Evolutionary conservation across 2,113 vertebrate genomes (phyloP).

Genomic region (Oryzias curvinotus): DNA sequence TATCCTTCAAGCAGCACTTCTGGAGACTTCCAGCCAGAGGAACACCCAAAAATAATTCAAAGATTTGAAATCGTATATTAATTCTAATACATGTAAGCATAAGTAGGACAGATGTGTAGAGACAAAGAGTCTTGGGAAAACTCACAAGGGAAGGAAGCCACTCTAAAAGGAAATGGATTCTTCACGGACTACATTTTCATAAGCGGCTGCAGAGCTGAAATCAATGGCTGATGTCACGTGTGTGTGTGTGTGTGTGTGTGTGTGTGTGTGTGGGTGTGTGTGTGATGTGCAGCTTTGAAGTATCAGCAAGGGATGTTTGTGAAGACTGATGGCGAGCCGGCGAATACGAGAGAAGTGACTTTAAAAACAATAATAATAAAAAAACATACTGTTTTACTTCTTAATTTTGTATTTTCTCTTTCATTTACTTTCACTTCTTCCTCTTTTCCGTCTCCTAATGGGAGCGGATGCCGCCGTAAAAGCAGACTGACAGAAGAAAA

Average conservation of each 20-base stretch:
- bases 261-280: neutral
- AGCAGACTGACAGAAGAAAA: slow-evolving; percentile 3
- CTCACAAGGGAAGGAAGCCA: neutral
- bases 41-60: slow-evolving; percentile 25
- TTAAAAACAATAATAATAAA: neutral
- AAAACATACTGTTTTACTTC: neutral
- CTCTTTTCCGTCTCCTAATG: slow-evolving; percentile 7
- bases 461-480: slow-evolving; percentile 22
- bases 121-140: slow-evolving; percentile 20
- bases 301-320: neutral
- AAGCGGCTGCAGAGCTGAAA: slow-evolving; percentile 19
- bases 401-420: neutral
- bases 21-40: slow-evolving; percentile 20
- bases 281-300: slow-evolving; percentile 13
- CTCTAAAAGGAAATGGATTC: slow-evolving; percentile 13
- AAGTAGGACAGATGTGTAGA: slow-evolving; percentile 47
- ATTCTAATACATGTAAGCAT: slow-evolving; percentile 33
- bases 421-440: neutral
- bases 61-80: slow-evolving; percentile 27
- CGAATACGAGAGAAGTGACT: too few relatives aligned
- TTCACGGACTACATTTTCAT: slow-evolving; percentile 24
- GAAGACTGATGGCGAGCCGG: too few relatives aligned
- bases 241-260: slow-evolving; percentile 9
- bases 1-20: slow-evolving; percentile 19
- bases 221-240: slow-evolving; percentile 9